A percentile compares a stretch with the other conserved stretches of the same genome.
Conservation (phyloP, 2,888 invertebrate species). For the Galeruca laticollis region DNA sequence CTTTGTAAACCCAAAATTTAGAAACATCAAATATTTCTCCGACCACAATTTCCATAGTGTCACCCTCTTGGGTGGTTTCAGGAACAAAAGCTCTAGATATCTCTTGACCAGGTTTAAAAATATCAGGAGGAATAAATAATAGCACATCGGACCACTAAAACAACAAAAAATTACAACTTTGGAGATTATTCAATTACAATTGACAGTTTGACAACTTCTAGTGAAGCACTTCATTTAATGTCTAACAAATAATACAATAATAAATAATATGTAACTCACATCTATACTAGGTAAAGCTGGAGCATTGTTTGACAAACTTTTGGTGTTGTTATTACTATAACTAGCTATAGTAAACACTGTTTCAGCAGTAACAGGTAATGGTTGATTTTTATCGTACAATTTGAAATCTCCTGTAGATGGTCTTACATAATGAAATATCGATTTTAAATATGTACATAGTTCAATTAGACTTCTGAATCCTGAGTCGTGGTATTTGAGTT, state of each 20-base stretch:
- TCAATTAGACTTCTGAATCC: constrained; percentile 59
- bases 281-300: constrained; percentile 42
- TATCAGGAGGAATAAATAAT: constrained; percentile 50
- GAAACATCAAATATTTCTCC: constrained; percentile 72
- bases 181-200: too few species aligned
- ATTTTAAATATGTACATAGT: constrained; percentile 57
- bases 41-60: constrained; percentile 65
- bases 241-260: too few species aligned
- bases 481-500: constrained; percentile 56
- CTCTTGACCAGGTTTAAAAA: constrained; percentile 51
- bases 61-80: constrained; percentile 41
- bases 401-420: constrained; percentile 60
- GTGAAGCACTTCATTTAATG: too few species aligned
- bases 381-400: constrained; percentile 59
- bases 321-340: constrained; percentile 37
- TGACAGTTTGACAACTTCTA: too few species aligned
- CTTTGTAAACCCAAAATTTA: constrained; percentile 71
- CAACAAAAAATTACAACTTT: constrained; percentile 5
- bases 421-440: constrained; percentile 58
- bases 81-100: constrained; percentile 51
- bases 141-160: constrained; percentile 48
- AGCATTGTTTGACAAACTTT: not conserved
- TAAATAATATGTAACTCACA: constrained; percentile 29
- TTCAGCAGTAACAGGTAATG: constrained; percentile 49
- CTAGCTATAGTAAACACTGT: constrained; percentile 48